Percentiles rank a stretch among this genome's conserved stretches.
Conservation (phyloP, 2,888 invertebrate species). For the Agriopis marginaria region DNA sequence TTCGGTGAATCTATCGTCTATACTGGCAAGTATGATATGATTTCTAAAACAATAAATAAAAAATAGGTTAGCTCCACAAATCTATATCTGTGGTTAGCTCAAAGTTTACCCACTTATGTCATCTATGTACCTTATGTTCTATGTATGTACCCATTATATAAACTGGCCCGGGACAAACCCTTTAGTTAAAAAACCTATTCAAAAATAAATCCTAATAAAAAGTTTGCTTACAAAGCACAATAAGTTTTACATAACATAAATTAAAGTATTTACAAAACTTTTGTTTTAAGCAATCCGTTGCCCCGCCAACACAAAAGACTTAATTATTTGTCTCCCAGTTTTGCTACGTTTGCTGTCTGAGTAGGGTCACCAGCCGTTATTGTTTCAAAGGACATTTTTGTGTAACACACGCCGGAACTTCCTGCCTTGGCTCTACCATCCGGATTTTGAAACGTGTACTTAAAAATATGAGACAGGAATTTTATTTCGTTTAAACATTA, state of each 20-base stretch:
- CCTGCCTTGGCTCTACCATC: constrained; percentile 13
- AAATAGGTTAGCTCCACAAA: too few relatives aligned
- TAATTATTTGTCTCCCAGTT: constrained; percentile 36
- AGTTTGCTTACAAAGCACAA: constrained; percentile 2
- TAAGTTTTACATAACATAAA: constrained; percentile 10
- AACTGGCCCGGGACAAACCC: too few relatives aligned
- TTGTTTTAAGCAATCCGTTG: constrained; percentile 23
- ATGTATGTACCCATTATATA: too few relatives aligned
- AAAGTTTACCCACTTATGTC: too few relatives aligned
- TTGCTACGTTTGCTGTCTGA: constrained; percentile 34
- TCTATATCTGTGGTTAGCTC: too few relatives aligned
- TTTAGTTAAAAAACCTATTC: neutral
- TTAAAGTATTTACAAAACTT: constrained; percentile 12
- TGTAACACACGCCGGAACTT: constrained; percentile 16
- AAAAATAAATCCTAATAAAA: constrained; percentile 6
- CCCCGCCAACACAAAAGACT: constrained; percentile 24
- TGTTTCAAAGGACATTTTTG: constrained; percentile 18
- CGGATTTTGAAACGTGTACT: neutral
- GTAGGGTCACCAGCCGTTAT: constrained; percentile 25
- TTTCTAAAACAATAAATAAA: too few relatives aligned
- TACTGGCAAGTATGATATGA: too few relatives aligned
- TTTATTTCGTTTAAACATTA: neutral
- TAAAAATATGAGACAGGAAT: neutral
- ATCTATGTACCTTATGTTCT: too few relatives aligned
- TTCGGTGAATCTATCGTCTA: too few relatives aligned